Base-by-base conservation (phyloP, 2,888 invertebrate genomes). In the Deilephila porcellus region DNA sequence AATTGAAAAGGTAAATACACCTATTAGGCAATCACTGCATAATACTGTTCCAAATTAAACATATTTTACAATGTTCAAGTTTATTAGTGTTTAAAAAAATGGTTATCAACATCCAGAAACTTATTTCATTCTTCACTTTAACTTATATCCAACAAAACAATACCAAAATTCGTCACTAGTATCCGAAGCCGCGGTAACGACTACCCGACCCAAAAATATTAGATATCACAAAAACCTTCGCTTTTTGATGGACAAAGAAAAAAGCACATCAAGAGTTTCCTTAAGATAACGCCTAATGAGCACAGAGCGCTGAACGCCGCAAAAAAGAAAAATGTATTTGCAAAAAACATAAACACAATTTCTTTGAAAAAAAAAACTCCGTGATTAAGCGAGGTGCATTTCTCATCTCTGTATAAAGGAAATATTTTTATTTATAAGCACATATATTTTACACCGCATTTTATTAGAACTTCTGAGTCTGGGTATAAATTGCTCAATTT, bases 221-320 rank as follows among this genome's bases (percentile, higher is more conserved):
- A 67, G 37, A 67, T 67, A 67, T 59, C 45, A 64, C 37, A 45
- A 63, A 72, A 73, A 73, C 34, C 62, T 64, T 72, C 20, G 59
- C 25, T 67, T n/a, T 67, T 59, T 67, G 64, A 72, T 72, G 64
- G 64, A 67, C 53, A 63, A 72, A 73, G 56, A 56, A 67, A 73
- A 64, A 59, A 29, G 37, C 56, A 37, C 64, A 73, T 67, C 72
- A 73, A 73, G 67, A 64, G 37, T 37, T 67, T 67, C 56, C 59
- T 32, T 59, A 56, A 72, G 72, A 72, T 67, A 67, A 59, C 56
- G 64, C 37, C 34, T 67, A 72, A 72, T 72, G 64, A 72, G 59
- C 64, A 37, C 37, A 59, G 37, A 72, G 63, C 62, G 71, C 52
- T 59, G 59, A 67, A 72, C 59, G 64, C 37, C 6, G 63, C 34